These are phyloP conservation scores for Tiaroga cobitis DNA, from an alignment of 2,797 vertebrate genomes.

Conservation along the genomic window DNA sequence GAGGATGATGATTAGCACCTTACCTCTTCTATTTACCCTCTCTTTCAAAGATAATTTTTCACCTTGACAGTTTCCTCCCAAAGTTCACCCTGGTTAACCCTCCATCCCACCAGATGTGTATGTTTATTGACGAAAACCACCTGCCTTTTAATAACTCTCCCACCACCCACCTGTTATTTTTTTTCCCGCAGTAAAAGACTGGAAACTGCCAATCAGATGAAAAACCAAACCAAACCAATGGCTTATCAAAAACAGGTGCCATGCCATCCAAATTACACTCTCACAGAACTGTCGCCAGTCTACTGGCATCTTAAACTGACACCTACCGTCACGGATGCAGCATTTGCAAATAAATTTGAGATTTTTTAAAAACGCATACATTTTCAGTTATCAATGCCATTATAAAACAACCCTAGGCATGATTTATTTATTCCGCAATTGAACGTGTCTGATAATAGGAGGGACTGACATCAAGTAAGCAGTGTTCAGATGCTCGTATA, in stretches of 20 bases:
- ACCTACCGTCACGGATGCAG: neutral
- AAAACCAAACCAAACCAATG: slow-evolving; percentile 11
- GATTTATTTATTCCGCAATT: neutral
- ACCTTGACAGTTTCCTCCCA: neutral
- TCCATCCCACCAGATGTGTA: slow-evolving; percentile 20
- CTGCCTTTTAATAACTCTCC: slow-evolving; percentile 41
- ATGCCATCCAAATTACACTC: neutral
- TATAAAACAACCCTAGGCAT: neutral
- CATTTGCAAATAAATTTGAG: neutral
- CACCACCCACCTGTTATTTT: slow-evolving; percentile 20
- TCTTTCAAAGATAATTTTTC: neutral
- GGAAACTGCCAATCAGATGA: slow-evolving; percentile 12
- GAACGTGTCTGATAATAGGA: neutral
- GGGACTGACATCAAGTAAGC: neutral
- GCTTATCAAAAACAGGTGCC: slow-evolving; percentile 28
- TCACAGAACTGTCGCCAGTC: neutral
- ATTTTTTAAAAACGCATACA: neutral
- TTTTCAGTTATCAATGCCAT: neutral
- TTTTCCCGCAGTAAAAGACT: neutral
- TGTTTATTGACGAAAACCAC: slow-evolving; percentile 26
- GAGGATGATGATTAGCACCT: neutral
- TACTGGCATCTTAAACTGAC: slow-evolving; percentile 1
- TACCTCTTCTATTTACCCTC: neutral
- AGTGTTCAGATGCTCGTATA: neutral
- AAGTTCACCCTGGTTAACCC: slow-evolving; percentile 26